Evolutionary conservation across 2,113 vertebrate genomes (phyloP), one percentile per base, ranked within the genome.

Genomic region (Chlorocebus sabaeus): DNA sequence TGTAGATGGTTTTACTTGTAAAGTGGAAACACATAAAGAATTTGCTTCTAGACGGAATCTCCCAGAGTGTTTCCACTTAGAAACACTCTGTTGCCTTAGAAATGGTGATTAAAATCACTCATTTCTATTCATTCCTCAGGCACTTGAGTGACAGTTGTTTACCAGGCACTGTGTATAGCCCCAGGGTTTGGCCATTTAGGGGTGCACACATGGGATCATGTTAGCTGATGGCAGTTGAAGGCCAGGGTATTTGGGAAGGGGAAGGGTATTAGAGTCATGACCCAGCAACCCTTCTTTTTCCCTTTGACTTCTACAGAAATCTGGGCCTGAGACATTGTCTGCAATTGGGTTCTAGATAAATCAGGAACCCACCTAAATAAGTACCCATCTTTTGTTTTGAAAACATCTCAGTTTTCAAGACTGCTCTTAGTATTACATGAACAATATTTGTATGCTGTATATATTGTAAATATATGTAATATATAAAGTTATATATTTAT

Each of bases 401-500:
- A 98, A 95, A 87, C 50, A 90, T 73, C 87, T 92, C 45, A 73
- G 48, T 97, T 97, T 96, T 95, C 35, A 95, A 95, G 94, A 86
- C 57, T 83, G 55, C 90, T 76, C 50, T 85, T 90, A 89, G 61
- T 96, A 93, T 87, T 83, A 97, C 79, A 72, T 38, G n/a, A 64
- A 97, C 95, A 93, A 96, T 97, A 98, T 98, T 98, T 98, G 98
- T 98, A 96, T 98, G 35, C 52, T 99, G 96, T 98, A 98, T 89
- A 98, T 98, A 96, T 87, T 99, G 98, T 99, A 99, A 98, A 98
- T 99, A 98, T 90, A 98, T 88, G 57, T 93, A 98, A 96, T 97
- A 89, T 80, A 76, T 98, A 97, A 98, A 98, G 80, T 89, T 98
- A 97, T 97, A 98, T 99, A 99, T 99, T 99, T 99, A 98, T 99